Evolutionary conservation across 2,888 invertebrate species (phyloP), one percentile per base, ranked within the genome.

Genomic region (Atethmia centrago): DNA sequence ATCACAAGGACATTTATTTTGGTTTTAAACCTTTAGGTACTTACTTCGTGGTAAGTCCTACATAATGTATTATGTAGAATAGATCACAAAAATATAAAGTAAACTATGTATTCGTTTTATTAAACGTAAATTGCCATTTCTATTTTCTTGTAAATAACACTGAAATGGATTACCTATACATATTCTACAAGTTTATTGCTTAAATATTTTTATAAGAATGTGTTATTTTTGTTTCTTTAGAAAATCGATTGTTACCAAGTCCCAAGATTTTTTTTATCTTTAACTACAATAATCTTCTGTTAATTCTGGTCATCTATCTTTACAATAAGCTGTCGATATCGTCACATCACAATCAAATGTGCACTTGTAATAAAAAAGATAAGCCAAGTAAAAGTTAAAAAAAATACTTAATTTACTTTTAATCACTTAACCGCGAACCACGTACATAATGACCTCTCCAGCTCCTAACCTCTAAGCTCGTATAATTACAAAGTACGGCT

Each of bases 141-240:
- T 31, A 31, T 42, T 76, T 74, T 31, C 8, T 64, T 31, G 19
- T 47, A 49, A 56, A 71, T 40, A 64, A 71, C 10, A 25, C 14
- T 78, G 47, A 58, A 51, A 58, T 40, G 10, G 14, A n/a, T n/a
- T n/a, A n/a, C n/a, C n/a, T n/a, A n/a, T n/a, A n/a, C n/a, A n/a
- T n/a, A n/a, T n/a, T n/a, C n/a, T n/a, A n/a, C n/a, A n/a, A 28
- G 53, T 25, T 25, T 53, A 25, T 7, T 16, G 16, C 9, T 36
- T 14, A 36, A 36, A 36, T 16, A 59, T n/a, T 53, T 14, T 5
- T 49, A 12, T n/a, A 12, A 40, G 12, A 51, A 68, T 16, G 12
- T 12, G 2, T 28, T 1, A 14, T 56, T 47, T n/a, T 25, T 31
- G 16, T 31, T 59, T 16, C 19, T 49, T 42, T n/a, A 25, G 0